Conservation (phyloP, 2,888 invertebrate species). For the Hirtodrosophila confusa region DNA sequence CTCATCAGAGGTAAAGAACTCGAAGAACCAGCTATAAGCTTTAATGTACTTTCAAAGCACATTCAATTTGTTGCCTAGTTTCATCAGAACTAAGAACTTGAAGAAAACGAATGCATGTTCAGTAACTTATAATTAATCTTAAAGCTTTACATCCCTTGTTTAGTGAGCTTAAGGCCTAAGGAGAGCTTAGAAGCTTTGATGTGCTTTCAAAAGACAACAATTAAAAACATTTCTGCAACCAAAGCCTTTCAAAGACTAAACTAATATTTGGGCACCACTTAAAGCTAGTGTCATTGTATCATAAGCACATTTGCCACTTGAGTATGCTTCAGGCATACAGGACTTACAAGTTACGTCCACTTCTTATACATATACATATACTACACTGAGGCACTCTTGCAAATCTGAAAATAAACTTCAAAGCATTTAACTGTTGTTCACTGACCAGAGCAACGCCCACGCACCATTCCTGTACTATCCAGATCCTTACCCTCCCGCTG, state of each 20-base stretch:
- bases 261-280: constrained; percentile 1
- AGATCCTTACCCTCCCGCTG: neutral
- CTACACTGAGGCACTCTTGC: constrained; percentile 30
- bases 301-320: constrained; percentile 16
- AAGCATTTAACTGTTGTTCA: constrained; percentile 69
- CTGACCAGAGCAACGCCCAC: constrained; percentile 52
- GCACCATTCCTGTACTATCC: neutral
- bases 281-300: constrained; percentile 8
- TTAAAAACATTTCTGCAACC: too few species aligned
- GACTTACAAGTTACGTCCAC: constrained; percentile 10
- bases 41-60: too few species aligned
- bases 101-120: too few species aligned
- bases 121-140: too few species aligned
- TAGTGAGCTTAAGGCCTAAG: too few species aligned
- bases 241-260: neutral
- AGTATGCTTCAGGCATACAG: constrained; percentile 1
- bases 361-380: constrained; percentile 45
- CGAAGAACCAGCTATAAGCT: too few species aligned
- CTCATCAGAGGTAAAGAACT: too few species aligned
- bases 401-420: constrained; percentile 69
- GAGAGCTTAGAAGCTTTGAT: too few species aligned
- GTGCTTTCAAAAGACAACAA: too few species aligned
- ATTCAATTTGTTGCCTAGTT: too few species aligned
- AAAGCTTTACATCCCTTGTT: too few species aligned
- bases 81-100: too few species aligned